These are phyloP conservation scores for Chionomys nivalis DNA, from an alignment of 2,113 vertebrate genomes.

Conservation along the genomic window DNA sequence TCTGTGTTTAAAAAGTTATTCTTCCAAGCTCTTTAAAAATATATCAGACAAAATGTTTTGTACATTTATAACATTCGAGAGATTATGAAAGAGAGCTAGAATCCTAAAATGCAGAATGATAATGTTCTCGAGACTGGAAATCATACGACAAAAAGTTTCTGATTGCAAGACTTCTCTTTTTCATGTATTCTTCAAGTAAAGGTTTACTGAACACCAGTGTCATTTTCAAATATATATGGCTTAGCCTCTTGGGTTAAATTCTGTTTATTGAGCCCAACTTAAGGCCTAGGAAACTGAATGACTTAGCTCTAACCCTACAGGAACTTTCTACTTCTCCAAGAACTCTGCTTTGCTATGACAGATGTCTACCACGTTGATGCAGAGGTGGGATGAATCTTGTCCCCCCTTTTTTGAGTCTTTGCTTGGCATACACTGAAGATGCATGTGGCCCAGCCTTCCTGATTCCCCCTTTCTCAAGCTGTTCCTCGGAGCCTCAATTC, in stretches of 20 bases:
- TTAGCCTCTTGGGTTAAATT: background rate
- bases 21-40: slow-evolving; percentile 35
- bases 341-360: background rate
- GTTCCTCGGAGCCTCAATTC: background rate
- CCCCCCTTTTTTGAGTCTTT: background rate
- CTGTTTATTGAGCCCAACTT: background rate
- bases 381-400: background rate
- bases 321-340: background rate
- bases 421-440: background rate
- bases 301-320: background rate
- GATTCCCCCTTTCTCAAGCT: background rate
- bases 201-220: background rate
- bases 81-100: background rate
- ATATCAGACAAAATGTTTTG: slow-evolving; percentile 20
- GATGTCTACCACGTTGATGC: background rate
- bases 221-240: background rate
- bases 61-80: slow-evolving; percentile 10
- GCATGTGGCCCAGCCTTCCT: background rate
- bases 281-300: background rate
- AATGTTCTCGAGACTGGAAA: background rate
- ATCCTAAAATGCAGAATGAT: slow-evolving; percentile 9
- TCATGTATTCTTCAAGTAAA: background rate
- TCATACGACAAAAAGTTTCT: background rate
- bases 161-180: background rate
- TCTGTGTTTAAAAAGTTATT: slow-evolving; percentile 21